Evolutionary conservation across 2,113 vertebrate genomes (phyloP).

Genomic region (Agelaius tricolor): DNA sequence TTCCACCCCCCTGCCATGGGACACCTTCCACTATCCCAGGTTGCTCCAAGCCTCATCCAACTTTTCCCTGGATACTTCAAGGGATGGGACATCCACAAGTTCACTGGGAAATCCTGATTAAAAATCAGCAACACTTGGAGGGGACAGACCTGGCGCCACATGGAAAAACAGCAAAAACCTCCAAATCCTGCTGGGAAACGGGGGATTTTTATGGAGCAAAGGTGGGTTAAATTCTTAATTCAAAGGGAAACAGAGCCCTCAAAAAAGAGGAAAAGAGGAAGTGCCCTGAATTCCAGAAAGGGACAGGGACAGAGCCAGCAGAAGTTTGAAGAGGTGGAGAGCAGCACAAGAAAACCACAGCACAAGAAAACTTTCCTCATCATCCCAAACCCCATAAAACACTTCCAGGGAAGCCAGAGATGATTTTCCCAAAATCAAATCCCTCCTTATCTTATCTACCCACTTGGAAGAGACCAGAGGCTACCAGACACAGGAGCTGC

Average conservation of each 20-base stretch:
- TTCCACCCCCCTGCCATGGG: neutral
- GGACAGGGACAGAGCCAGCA: neutral
- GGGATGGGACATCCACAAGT: neutral
- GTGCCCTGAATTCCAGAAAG: neutral
- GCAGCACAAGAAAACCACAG: too few relatives aligned
- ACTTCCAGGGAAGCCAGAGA: accelerated
- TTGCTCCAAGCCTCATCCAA: neutral
- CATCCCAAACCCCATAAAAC: neutral
- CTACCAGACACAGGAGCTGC: neutral
- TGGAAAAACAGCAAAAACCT: neutral
- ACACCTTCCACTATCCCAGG: neutral
- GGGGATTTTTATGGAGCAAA: neutral
- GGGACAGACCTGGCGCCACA: neutral
- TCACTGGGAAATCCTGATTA: neutral
- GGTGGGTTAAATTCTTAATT: neutral
- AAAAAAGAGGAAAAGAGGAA: neutral
- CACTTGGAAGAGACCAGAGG: neutral
- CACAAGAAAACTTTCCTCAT: accelerated
- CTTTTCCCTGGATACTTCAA: neutral
- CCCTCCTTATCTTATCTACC: neutral
- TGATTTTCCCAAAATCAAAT: neutral
- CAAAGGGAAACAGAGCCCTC: neutral
- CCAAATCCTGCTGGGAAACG: neutral
- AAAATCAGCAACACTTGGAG: neutral
- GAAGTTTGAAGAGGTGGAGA: neutral